These are phyloP conservation scores for Grantiella picta DNA, from an alignment of 2,113 vertebrate genomes.

Conservation along the genomic window DNA sequence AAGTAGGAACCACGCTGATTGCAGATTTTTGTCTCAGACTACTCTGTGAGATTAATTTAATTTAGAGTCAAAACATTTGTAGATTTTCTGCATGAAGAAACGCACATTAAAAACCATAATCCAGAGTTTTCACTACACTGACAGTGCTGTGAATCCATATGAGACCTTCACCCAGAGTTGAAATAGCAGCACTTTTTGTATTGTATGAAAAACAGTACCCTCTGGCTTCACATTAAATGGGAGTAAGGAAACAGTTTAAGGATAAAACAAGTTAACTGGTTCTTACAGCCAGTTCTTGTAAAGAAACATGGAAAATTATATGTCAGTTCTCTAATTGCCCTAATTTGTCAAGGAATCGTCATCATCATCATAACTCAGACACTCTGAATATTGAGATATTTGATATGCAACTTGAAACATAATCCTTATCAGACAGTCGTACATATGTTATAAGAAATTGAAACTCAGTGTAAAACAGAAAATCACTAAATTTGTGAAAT, in stretches of 20 bases:
- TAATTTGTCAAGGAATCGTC: background rate
- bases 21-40: background rate
- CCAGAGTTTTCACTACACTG: background rate
- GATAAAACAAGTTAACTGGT: background rate
- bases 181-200: background rate
- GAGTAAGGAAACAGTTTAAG: background rate
- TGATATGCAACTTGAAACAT: background rate
- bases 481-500: background rate
- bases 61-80: background rate
- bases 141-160: background rate
- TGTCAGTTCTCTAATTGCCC: background rate
- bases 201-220: background rate
- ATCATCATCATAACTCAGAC: background rate
- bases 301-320: background rate
- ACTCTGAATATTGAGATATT: background rate
- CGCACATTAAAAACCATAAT: background rate
- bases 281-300: background rate
- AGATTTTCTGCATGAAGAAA: conserved; percentile 28
- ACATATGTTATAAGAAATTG: background rate
- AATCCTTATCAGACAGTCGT: background rate
- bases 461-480: background rate
- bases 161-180: background rate
- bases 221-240: background rate
- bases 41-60: background rate
- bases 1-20: background rate